phyloP scores from a whole-genome alignment of 2,113 vertebrate species.

The Bos javanicus region DNA sequence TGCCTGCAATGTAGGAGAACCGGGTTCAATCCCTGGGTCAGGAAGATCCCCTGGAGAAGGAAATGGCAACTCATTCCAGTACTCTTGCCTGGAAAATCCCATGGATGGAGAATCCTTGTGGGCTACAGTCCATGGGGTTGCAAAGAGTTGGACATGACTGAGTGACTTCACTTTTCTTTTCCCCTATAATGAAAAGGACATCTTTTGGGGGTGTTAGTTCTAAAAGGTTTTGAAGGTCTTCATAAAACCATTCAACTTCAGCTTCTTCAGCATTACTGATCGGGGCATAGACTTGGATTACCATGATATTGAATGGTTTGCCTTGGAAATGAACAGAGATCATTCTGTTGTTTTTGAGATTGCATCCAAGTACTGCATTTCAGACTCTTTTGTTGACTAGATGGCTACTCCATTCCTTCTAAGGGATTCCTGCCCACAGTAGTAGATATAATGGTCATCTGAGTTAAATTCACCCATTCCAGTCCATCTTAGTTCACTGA shows the following conservation, averaged over 20 bases:
- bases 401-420: neutral
- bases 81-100: neutral
- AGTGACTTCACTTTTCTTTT: neutral
- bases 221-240: neutral
- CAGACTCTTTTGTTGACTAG: neutral
- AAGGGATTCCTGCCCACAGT: neutral
- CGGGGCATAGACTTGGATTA: rapidly evolving
- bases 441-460: neutral
- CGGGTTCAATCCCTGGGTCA: rapidly evolving
- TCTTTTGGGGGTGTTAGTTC: neutral
- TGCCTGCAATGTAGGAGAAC: neutral
- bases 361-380: neutral
- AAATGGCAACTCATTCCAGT: neutral
- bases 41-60: neutral
- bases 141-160: neutral
- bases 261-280: neutral
- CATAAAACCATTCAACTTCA: neutral
- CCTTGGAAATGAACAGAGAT: neutral
- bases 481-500: neutral
- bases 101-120: neutral
- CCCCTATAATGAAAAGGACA: neutral
- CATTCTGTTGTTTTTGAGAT: neutral
- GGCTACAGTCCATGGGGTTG: neutral
- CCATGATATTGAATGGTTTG: neutral
- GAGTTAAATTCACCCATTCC: neutral